phyloP scores from a whole-genome alignment of 2,113 vertebrate genomes.

The Trogon surrucura region DNA sequence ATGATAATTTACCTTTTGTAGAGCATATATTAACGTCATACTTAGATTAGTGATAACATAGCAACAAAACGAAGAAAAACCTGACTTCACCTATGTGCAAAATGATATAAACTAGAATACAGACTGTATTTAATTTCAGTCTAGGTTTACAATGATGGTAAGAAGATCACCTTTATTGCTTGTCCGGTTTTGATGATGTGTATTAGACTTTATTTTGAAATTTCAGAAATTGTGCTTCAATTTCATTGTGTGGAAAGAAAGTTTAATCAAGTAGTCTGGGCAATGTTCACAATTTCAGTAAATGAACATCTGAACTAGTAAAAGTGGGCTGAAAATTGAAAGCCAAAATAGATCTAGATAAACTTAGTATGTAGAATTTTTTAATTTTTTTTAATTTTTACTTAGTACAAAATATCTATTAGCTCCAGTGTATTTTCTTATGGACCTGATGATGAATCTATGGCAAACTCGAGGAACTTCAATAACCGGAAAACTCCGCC shows the following conservation, averaged over 20 bases:
- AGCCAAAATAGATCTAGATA: neutral
- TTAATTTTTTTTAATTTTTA: neutral
- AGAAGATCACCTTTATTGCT: neutral
- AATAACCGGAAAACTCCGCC: neutral
- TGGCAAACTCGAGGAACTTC: neutral
- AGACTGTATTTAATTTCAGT: no score
- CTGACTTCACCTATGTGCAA: no score
- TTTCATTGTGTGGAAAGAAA: neutral
- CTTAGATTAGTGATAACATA: no score
- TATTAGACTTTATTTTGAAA: neutral
- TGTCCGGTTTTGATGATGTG: neutral
- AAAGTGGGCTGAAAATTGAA: neutral
- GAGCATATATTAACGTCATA: no score
- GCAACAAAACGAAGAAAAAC: no score
- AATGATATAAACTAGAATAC: no score
- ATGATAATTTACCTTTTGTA: no score
- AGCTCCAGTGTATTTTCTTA: neutral
- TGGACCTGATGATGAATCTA: neutral
- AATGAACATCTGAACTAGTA: neutral
- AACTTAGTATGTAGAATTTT: neutral
- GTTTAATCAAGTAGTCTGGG: neutral
- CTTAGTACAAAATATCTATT: neutral
- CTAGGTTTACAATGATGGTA: neutral
- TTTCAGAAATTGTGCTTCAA: neutral
- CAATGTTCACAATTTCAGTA: neutral